Conservation (phyloP, 2,888 invertebrate genomes). For the Caenorhabditis becei region DNA sequence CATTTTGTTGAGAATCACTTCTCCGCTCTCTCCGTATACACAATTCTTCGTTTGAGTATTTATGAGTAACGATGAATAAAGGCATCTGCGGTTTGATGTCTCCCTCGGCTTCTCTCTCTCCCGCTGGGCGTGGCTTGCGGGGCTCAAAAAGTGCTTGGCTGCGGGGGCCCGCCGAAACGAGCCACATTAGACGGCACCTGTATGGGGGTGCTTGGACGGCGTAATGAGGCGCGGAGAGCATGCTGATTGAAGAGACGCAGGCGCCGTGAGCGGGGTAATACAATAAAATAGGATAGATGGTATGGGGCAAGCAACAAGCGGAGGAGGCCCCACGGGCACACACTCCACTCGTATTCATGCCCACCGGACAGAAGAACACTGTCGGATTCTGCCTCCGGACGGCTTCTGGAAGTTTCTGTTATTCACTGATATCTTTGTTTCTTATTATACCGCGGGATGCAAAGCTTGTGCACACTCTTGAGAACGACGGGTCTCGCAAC, state of each 20-base stretch:
- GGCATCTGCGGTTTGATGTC: slow-evolving; percentile 17
- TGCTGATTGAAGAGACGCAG: slow-evolving; percentile 57
- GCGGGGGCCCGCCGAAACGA: slow-evolving; percentile 39
- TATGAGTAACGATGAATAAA: slow-evolving; percentile 43
- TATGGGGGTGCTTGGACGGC: slow-evolving; percentile 52
- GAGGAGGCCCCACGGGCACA: slow-evolving; percentile 26
- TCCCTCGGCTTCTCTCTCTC: background rate
- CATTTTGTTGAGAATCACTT: slow-evolving; percentile 9
- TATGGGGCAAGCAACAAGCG: slow-evolving; percentile 59
- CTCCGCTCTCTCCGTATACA: background rate
- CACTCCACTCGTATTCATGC: slow-evolving; percentile 15
- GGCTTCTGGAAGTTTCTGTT: slow-evolving; percentile 7
- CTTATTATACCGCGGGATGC: too few species aligned
- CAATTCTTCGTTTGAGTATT: slow-evolving; percentile 24
- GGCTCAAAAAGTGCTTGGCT: slow-evolving; percentile 26
- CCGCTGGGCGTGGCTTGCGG: slow-evolving; percentile 19
- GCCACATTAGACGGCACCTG: slow-evolving; percentile 62
- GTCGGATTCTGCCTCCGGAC: background rate
- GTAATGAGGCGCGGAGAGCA: slow-evolving; percentile 57
- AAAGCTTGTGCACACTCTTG: too few species aligned
- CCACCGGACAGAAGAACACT: background rate
- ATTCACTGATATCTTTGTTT: background rate
- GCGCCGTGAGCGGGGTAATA: slow-evolving; percentile 53
- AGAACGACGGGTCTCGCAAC: too few species aligned
- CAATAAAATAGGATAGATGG: slow-evolving; percentile 69